phyloP scores from a whole-genome alignment of 1,140 invertebrate species.

The Heliconius nattereri region DNA sequence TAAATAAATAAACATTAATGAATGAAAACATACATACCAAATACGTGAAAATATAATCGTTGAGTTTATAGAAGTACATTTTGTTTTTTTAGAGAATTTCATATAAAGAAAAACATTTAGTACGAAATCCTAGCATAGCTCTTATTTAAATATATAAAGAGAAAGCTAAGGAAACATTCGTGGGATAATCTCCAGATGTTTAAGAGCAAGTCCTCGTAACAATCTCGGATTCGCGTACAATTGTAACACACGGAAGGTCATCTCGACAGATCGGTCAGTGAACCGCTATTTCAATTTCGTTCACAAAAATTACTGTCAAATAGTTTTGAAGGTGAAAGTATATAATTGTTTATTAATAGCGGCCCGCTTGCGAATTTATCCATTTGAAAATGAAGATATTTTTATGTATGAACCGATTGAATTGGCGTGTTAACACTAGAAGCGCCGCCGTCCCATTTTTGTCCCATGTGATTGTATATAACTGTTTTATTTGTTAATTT shows the following conservation, averaged over 20 bases:
- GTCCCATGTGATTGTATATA: no score
- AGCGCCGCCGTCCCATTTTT: no score
- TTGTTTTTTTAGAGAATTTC: background rate
- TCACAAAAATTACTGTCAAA: background rate
- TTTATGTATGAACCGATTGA: no score
- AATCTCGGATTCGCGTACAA: background rate
- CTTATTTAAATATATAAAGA: constrained; percentile 9
- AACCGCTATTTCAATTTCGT: background rate
- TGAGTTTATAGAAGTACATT: background rate
- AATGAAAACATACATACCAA: no score
- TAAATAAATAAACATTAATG: no score
- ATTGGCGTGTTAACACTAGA: no score
- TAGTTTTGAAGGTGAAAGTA: background rate
- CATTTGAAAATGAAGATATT: no score
- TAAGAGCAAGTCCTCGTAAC: constrained; percentile 7
- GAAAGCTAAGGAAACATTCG: background rate
- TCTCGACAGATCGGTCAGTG: constrained; percentile 6
- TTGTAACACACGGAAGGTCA: constrained; percentile 10
- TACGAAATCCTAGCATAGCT: background rate
- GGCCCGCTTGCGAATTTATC: no score
- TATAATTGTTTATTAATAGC: background rate
- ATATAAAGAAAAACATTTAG: constrained; percentile 2
- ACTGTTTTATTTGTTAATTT: no score
- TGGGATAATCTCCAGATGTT: constrained; percentile 11
- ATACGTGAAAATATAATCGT: no score